A percentile compares a stretch with the other conserved stretches of the same genome.
Conservation (phyloP, 2,113 vertebrate genomes). For the Maccullochella peelii region DNA sequence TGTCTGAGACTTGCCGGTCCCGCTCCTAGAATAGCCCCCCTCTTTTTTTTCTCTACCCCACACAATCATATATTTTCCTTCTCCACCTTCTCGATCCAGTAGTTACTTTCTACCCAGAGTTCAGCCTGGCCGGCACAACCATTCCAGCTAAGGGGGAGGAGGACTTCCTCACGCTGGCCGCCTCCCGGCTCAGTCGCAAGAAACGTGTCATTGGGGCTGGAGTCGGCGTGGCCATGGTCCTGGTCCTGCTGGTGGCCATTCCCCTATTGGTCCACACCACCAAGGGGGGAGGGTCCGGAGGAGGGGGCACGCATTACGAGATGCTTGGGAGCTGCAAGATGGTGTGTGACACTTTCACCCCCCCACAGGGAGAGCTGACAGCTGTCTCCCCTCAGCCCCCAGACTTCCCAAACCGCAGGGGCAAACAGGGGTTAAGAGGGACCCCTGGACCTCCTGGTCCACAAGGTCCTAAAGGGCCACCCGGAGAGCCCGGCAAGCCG, state of each 20-base stretch:
- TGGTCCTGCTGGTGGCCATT: conserved; percentile 94
- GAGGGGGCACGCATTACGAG: conserved; percentile 89
- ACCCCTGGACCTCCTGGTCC: conserved; percentile 89
- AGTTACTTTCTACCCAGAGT: conserved; percentile 55
- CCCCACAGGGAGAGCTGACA: conserved; percentile 87
- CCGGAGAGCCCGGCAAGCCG: conserved; percentile 91
- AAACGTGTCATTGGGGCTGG: conserved; percentile 94
- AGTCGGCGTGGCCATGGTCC: conserved; percentile 96
- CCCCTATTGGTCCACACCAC: conserved; percentile 95
- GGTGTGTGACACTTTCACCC: conserved; percentile 92
- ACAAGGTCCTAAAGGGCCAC: conserved; percentile 90
- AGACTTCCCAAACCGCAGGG: conserved; percentile 87
- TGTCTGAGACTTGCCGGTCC: conserved; percentile 21
- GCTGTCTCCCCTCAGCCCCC: conserved; percentile 86
- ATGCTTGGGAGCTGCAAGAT: conserved; percentile 94
- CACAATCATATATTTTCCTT: conserved; percentile 22
- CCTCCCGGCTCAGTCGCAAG: conserved; percentile 92
- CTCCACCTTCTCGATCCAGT: conserved; percentile 40
- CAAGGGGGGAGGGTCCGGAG: conserved; percentile 87
- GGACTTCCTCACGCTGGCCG: conserved; percentile 95
- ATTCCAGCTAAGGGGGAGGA: conserved; percentile 95
- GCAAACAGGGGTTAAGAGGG: conserved; percentile 90
- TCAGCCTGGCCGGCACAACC: conserved; percentile 86
- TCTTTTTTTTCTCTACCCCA: neutral
- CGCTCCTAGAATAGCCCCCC: conserved; percentile 4